Conservation (phyloP, 2,888 invertebrate genomes). For the Stenolophus ochropezus region DNA sequence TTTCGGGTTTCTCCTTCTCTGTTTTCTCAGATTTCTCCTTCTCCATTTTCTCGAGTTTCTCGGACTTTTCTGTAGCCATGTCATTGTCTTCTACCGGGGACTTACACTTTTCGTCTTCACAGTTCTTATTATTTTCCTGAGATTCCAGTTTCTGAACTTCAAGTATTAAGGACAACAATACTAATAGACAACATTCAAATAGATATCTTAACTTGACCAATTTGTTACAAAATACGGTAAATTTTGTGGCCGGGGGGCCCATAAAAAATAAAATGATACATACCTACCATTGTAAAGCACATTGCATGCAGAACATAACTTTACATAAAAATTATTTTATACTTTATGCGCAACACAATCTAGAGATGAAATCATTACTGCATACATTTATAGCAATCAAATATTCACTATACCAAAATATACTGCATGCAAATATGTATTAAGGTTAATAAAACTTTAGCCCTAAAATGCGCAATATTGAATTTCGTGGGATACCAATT, state of each 20-base stretch:
- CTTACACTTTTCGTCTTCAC: conserved; percentile 48
- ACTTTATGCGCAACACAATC: conserved; percentile 17
- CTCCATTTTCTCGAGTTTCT: conserved; percentile 54
- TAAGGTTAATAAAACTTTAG: conserved; percentile 28
- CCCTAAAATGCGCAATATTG: conserved; percentile 38
- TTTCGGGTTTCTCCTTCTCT: conserved; percentile 65
- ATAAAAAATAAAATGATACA: not conserved
- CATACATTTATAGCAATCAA: conserved; percentile 39
- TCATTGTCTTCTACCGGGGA: conserved; percentile 38
- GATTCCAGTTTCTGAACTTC: conserved; percentile 39
- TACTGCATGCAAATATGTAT: conserved; percentile 13
- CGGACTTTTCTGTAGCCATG: conserved; percentile 60
- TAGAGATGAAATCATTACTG: conserved; percentile 9
- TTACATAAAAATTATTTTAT: conserved; percentile 1
- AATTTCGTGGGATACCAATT: conserved; percentile 11
- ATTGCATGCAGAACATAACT: conserved; percentile 3
- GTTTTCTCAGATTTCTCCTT: conserved; percentile 64
- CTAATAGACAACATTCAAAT: conserved; percentile 43
- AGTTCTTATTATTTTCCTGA: conserved; percentile 49
- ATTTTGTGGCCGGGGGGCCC: conserved; percentile 20
- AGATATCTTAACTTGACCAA: conserved; percentile 3
- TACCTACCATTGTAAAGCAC: conserved; percentile 33
- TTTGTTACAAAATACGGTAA: not conserved
- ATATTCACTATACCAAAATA: conserved; percentile 18
- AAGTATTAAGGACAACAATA: conserved; percentile 1